Evolutionary conservation across 2,113 vertebrate genomes (phyloP).

Genomic region (Pavo muticus): DNA sequence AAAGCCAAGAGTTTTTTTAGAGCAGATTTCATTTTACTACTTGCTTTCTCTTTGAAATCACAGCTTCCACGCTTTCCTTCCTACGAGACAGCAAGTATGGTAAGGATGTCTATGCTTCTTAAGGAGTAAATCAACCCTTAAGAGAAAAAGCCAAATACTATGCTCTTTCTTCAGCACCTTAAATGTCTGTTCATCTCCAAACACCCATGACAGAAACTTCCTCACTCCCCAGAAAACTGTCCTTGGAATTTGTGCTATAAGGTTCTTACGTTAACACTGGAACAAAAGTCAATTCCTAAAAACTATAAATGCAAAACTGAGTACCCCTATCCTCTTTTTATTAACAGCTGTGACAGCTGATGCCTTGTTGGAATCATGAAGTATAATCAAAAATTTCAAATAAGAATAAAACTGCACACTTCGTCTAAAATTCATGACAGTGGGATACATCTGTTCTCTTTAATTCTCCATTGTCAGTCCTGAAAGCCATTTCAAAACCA

Average conservation of each 20-base stretch:
- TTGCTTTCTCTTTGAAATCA: not conserved
- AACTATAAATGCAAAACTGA: not conserved
- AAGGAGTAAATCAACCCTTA: not conserved
- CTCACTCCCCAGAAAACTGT: not conserved
- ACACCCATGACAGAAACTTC: not conserved
- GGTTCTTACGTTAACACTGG: fast-evolving
- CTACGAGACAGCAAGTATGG: not conserved
- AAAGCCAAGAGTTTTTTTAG: not conserved
- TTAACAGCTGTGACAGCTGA: not conserved
- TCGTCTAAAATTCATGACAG: not conserved
- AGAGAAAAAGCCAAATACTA: not conserved
- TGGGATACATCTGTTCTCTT: not conserved
- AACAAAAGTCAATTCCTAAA: not conserved
- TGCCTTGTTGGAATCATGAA: not conserved
- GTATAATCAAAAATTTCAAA: not conserved
- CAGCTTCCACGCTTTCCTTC: not conserved
- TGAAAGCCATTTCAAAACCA: not conserved
- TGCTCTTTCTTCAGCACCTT: not conserved
- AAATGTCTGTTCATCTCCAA: not conserved
- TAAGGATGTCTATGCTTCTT: not conserved
- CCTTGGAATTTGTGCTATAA: not conserved
- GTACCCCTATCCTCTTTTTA: not conserved
- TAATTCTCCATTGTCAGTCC: not conserved
- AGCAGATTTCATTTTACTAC: not conserved
- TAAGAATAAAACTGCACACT: not conserved